Conservation (phyloP, 1,140 invertebrate species). For the Bradynema listronoti region DNA sequence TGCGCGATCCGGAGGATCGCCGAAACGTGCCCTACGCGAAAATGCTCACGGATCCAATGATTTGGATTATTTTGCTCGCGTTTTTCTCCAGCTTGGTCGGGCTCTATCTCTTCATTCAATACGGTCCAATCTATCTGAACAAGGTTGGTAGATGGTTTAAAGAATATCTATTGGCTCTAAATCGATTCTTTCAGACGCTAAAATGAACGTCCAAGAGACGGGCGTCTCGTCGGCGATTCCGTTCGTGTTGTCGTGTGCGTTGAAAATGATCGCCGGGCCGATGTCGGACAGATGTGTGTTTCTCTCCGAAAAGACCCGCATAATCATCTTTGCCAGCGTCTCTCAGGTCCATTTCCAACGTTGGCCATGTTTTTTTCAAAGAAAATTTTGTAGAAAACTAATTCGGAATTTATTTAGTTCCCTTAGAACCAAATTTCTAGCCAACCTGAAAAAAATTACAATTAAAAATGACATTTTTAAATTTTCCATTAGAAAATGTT, state of each 20-base stretch:
- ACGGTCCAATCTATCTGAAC: conserved; percentile 50
- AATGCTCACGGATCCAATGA: conserved; percentile 13
- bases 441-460: too few relatives aligned
- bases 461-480: too few relatives aligned
- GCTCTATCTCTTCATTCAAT: conserved; percentile 48
- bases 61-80: conserved; percentile 22
- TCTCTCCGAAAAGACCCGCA: conserved; percentile 4
- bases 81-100: conserved; percentile 29
- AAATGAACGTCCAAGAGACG: conserved; percentile 27
- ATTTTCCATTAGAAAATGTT: too few relatives aligned
- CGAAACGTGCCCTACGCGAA: conserved; percentile 19
- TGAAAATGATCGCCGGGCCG: conserved; percentile 7
- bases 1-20: conserved; percentile 3
- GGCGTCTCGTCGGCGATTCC: neutral
- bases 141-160: conserved; percentile 36
- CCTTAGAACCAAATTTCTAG: too few relatives aligned
- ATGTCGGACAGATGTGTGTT: neutral
- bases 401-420: too few relatives aligned
- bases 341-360: too few relatives aligned
- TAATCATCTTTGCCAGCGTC: conserved; percentile 3
- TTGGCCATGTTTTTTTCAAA: conserved; percentile 10
- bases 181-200: conserved; percentile 9
- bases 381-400: too few relatives aligned
- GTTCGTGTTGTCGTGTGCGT: neutral
- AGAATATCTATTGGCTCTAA: conserved; percentile 2